Percentiles rank a stretch among this genome's conserved stretches.
Evolutionary conservation across 1,140 invertebrate species (phyloP).

Genomic region (Pseudobourletiella spinata): DNA sequence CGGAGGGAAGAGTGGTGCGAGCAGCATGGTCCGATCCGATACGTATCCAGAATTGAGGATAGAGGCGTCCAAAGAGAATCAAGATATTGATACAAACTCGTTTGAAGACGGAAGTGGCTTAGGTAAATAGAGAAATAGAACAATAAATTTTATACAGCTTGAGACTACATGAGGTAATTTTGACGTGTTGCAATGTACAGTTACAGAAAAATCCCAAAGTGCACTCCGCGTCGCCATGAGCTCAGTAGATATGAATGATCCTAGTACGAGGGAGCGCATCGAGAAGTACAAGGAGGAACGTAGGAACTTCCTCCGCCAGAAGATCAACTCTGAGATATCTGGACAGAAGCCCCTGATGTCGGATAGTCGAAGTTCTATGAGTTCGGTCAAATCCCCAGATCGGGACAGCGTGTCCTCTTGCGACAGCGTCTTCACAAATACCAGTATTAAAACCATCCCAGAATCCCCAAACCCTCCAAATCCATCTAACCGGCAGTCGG

Average conservation of each 20-base stretch:
- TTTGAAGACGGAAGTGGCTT: slow-evolving; percentile 12
- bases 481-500: neutral
- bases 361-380: slow-evolving; percentile 35
- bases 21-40: slow-evolving; percentile 30
- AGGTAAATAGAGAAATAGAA: too few relatives aligned
- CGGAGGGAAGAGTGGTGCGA: neutral
- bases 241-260: slow-evolving; percentile 47
- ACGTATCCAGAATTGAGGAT: slow-evolving; percentile 34
- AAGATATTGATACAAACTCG: neutral
- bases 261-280: slow-evolving; percentile 60
- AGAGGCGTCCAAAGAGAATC: slow-evolving; percentile 27
- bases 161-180: too few relatives aligned
- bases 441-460: slow-evolving; percentile 39
- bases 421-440: slow-evolving; percentile 11
- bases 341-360: slow-evolving; percentile 42
- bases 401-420: slow-evolving; percentile 7
- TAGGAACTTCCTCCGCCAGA: slow-evolving; percentile 72
- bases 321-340: slow-evolving; percentile 66
- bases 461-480: slow-evolving; percentile 3
- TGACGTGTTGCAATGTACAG: too few relatives aligned
- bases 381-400: slow-evolving; percentile 16
- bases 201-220: slow-evolving; percentile 27
- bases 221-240: slow-evolving; percentile 37
- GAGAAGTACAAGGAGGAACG: slow-evolving; percentile 86
- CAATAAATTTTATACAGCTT: too few relatives aligned